Evolutionary conservation across 35 echinoderm and acorn worm genomes (phyloP).

Genomic region (Apostichopus japonicus): DNA sequence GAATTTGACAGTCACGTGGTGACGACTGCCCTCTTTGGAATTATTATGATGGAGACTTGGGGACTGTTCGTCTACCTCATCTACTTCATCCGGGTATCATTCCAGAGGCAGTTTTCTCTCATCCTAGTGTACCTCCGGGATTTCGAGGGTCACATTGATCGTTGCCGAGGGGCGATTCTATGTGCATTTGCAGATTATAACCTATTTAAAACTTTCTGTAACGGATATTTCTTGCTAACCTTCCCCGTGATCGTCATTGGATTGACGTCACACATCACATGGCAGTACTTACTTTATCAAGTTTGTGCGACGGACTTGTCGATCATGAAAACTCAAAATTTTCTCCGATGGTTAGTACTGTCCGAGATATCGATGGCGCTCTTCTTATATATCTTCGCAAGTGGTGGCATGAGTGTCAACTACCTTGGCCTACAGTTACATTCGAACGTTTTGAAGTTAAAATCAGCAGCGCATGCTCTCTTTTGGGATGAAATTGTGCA

Average conservation of each 20-base stretch:
- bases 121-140: neutral
- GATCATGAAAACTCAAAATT: neutral
- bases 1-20: neutral
- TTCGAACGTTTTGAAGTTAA: neutral
- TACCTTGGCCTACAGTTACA: neutral
- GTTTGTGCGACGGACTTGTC: neutral
- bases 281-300: neutral
- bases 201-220: neutral
- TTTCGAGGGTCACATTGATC: neutral
- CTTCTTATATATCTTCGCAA: neutral
- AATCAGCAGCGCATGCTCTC: neutral
- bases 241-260: neutral
- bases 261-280: neutral
- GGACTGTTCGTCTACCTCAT: constrained; percentile 14
- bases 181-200: neutral
- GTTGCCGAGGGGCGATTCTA: neutral
- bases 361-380: neutral
- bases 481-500: constrained; percentile 5
- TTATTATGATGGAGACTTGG: neutral
- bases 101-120: constrained; percentile 17
- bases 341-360: neutral
- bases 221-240: neutral
- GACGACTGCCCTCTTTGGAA: neutral
- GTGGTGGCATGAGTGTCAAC: neutral
- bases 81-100: constrained; percentile 29